phyloP scores from a whole-genome alignment of 2,113 vertebrate species.

The Microcebus murinus region DNA sequence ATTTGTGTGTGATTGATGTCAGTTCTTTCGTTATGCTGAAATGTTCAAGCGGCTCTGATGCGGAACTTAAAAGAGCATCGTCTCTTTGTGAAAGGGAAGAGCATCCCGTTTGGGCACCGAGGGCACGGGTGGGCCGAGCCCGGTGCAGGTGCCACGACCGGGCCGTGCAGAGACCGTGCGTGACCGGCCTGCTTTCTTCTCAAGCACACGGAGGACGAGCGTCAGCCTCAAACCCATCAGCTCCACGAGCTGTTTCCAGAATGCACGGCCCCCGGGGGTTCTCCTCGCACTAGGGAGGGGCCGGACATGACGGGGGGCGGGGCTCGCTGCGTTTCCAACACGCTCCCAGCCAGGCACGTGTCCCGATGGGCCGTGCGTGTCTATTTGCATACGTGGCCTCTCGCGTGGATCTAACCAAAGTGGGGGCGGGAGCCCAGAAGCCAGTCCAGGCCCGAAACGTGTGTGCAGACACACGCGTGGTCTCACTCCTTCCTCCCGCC shows the following conservation, averaged over 20 bases:
- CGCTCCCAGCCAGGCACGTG: accelerated
- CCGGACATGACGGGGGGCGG: background rate
- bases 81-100: background rate
- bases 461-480: background rate
- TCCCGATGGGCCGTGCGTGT: accelerated
- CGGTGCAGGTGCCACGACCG: background rate
- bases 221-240: background rate
- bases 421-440: background rate
- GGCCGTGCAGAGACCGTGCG: background rate
- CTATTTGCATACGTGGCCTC: accelerated
- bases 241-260: background rate
- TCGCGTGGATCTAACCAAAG: no score
- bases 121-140: background rate
- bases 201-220: background rate
- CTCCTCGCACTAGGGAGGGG: background rate
- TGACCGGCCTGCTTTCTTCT: background rate
- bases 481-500: background rate
- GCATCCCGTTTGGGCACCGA: background rate
- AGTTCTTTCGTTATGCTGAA: conserved; percentile 2
- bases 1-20: background rate
- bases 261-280: background rate
- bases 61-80: background rate
- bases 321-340: background rate
- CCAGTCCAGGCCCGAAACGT: no score
- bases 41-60: background rate